Base-by-base conservation (phyloP, 92 coral and sea anemone genomes). In the Siderastrea radians region DNA sequence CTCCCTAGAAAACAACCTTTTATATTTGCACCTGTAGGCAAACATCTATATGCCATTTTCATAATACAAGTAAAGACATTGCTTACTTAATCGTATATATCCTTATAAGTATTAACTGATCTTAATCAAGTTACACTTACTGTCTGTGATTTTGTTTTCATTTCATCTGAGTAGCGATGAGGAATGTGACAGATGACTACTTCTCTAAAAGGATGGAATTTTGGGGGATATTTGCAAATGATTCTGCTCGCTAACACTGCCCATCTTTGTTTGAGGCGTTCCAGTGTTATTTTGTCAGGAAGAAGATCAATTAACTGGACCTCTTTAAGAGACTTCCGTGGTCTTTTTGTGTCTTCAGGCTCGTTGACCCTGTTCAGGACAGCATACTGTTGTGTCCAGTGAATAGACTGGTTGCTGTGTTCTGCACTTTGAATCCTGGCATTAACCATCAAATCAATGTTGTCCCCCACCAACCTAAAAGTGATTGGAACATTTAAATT, bases 381-480 rank as follows among this genome's bases (percentile, higher is more conserved):
- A 43, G 90, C 94, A 80, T 79, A 91, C 86, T 91, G 90, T 26
- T 88, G 96, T 1, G 91, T 93, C 94, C 96, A 93, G 57, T 93
- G 94, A 47, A 93, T 81, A 8, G 93, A 91, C 57, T 69, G 71
- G 91, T 93, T 93, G 59, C 68, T 75, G 66, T 19, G 14, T 48
- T 60, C 47, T 15, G n/a, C 74, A 70, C 81, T 75, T 60, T 89
- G 86, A 50, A 89, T 84, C 13, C 87, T 53, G 16, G 92, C 89
- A 74, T 84, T 52, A 1, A 76, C 84, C 72, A 74, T 76, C 0
- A 84, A 10, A 75, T 89, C 89, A 15, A 89, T 77, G 71, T 84
- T 89, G 63, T 89, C 93, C 7, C 84, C 86, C 44, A 89, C 93
- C 60, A 89, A 17, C 79, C 92, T 83, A 44, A 44, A 71, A 48